Percentiles rank a stretch among this genome's conserved stretches.
These are phyloP conservation scores for Gasteruption jaculator DNA, from an alignment of 2,888 invertebrate species.

Conservation along the genomic window DNA sequence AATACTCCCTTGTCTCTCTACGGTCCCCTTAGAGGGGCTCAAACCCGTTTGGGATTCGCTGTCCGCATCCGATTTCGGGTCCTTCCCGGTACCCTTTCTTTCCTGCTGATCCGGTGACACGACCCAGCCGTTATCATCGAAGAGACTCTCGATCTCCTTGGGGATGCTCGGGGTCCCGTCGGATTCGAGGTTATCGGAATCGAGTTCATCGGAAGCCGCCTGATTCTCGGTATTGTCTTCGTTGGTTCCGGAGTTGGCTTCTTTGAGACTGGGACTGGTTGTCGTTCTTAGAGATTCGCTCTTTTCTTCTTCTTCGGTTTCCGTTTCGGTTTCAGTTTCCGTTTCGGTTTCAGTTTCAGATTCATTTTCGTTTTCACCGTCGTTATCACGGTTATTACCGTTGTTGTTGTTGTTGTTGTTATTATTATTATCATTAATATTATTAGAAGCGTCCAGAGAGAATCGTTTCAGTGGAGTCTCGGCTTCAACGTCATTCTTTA, in stretches of 20 bases:
- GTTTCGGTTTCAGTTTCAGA: slow-evolving; percentile 10
- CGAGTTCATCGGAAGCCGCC: neutral
- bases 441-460: no score
- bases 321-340: slow-evolving; percentile 4
- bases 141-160: slow-evolving; percentile 35
- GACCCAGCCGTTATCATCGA: slow-evolving; percentile 48
- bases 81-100: neutral
- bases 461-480: neutral
- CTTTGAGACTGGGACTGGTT: slow-evolving; percentile 16
- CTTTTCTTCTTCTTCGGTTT: slow-evolving; percentile 2
- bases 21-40: slow-evolving; percentile 15
- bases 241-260: slow-evolving; percentile 12
- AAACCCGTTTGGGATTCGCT: slow-evolving; percentile 12
- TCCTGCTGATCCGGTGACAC: slow-evolving; percentile 12
- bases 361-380: slow-evolving; percentile 19
- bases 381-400: slow-evolving; percentile 11
- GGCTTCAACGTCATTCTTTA: neutral
- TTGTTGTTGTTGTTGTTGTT: neutral
- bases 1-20: slow-evolving; percentile 26
- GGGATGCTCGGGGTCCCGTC: slow-evolving; percentile 23
- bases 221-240: slow-evolving; percentile 20
- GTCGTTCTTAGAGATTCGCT: slow-evolving; percentile 16
- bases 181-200: no score
- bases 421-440: neutral
- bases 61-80: no score